Percentiles rank a stretch among this genome's conserved stretches.
Evolutionary conservation across 2,888 invertebrate species (phyloP).

Genomic region (Spodoptera littoralis): DNA sequence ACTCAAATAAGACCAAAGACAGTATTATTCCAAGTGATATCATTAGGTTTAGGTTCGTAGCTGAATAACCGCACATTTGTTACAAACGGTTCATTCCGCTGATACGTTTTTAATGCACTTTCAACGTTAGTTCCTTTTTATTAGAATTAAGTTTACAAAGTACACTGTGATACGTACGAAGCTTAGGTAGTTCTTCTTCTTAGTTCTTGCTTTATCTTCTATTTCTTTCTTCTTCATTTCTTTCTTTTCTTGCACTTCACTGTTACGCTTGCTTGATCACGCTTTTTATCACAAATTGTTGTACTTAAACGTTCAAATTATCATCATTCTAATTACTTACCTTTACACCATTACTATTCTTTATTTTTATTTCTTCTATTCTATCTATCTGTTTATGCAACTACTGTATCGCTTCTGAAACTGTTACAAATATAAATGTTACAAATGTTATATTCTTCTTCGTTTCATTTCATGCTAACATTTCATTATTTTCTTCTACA

Average conservation of each 20-base stretch:
- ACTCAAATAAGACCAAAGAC: constrained; percentile 83
- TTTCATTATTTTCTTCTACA: constrained; percentile 20
- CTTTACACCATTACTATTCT: constrained; percentile 19
- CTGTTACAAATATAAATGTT: constrained; percentile 50
- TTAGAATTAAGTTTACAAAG: constrained; percentile 72
- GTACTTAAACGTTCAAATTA: constrained; percentile 19
- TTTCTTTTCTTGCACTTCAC: constrained; percentile 41
- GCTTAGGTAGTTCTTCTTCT: constrained; percentile 70
- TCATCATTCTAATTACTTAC: constrained; percentile 15
- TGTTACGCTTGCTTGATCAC: constrained; percentile 50
- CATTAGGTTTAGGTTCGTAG: constrained; percentile 62
- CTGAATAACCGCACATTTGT: constrained; percentile 88
- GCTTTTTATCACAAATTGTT: constrained; percentile 26
- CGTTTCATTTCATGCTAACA: constrained; percentile 65
- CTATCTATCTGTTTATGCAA: constrained; percentile 32
- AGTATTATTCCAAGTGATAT: constrained; percentile 82
- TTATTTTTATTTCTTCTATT: constrained; percentile 25
- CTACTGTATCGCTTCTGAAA: constrained; percentile 37
- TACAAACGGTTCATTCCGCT: constrained; percentile 84
- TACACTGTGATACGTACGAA: constrained; percentile 84
- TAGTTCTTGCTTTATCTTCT: constrained; percentile 3
- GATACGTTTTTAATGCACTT: constrained; percentile 65
- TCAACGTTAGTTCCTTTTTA: constrained; percentile 70
- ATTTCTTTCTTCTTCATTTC: constrained; percentile 41
- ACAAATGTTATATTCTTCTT: constrained; percentile 53